A percentile compares a stretch with the other conserved stretches of the same genome.
These are phyloP conservation scores for Criorhina ranunculi DNA, from an alignment of 2,888 invertebrate species.

Conservation along the genomic window DNA sequence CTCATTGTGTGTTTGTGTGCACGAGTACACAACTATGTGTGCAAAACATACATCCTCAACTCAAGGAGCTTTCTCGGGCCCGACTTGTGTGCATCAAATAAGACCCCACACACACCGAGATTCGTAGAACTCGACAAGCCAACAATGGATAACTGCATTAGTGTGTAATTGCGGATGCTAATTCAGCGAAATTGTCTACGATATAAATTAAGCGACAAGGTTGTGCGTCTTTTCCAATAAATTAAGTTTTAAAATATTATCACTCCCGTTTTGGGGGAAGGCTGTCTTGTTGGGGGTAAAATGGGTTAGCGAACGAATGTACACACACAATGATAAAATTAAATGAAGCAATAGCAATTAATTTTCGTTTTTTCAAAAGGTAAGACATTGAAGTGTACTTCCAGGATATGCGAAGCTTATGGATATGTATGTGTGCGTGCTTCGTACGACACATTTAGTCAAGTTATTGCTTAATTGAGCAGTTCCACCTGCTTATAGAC, in stretches of 20 bases:
- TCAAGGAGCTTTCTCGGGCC: slow-evolving; percentile 17
- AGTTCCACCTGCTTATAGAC: slow-evolving; percentile 20
- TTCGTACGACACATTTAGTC: neutral
- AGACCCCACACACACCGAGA: neutral
- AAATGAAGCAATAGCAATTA: slow-evolving; percentile 46
- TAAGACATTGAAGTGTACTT: slow-evolving; percentile 39
- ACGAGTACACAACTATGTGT: slow-evolving; percentile 20
- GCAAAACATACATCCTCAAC: slow-evolving; percentile 6
- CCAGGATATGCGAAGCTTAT: slow-evolving; percentile 5
- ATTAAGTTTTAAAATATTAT: slow-evolving; percentile 76
- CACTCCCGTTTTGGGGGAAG: slow-evolving; percentile 29
- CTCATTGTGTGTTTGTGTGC: slow-evolving; percentile 10
- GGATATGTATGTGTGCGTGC: neutral
- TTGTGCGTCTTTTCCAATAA: slow-evolving; percentile 75
- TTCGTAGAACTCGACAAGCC: slow-evolving; percentile 37
- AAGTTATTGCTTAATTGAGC: slow-evolving; percentile 36
- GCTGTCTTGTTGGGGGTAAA: neutral
- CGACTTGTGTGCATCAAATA: slow-evolving; percentile 13
- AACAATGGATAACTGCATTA: slow-evolving; percentile 76
- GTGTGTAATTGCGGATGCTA: slow-evolving; percentile 78
- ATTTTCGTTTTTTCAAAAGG: slow-evolving; percentile 24
- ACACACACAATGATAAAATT: slow-evolving; percentile 21
- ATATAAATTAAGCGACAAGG: slow-evolving; percentile 73
- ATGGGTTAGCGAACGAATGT: slow-evolving; percentile 20
- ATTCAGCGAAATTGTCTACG: slow-evolving; percentile 73